phyloP scores from a whole-genome alignment of 2,113 vertebrate genomes.

The Beaufortia kweichowensis region DNA sequence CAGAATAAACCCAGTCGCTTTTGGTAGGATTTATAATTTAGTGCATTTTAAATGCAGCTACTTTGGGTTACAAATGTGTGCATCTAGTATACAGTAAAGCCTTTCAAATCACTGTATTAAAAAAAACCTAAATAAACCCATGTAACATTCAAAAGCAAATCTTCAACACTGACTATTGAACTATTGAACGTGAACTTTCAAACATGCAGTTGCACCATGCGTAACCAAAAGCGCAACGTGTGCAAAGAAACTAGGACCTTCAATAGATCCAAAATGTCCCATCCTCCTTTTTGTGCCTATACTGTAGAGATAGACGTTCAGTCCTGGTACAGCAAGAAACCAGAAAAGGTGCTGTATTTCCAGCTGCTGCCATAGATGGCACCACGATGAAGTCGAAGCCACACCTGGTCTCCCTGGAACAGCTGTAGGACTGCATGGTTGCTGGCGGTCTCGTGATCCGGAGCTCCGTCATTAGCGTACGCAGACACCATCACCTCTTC shows the following conservation, averaged over 20 bases:
- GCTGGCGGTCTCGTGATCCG: conserved; percentile 95
- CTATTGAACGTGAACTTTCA: conserved; percentile 34
- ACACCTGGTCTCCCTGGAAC: conserved; percentile 93
- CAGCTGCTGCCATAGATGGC: conserved; percentile 98
- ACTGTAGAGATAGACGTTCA: conserved; percentile 68
- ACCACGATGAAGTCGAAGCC: conserved; percentile 92
- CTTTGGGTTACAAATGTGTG: background rate
- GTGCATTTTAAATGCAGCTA: conserved; percentile 18
- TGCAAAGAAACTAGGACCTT: conserved; percentile 14
- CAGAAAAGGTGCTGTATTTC: conserved; percentile 99
- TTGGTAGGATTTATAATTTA: conserved; percentile 11
- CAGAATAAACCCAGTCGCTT: background rate
- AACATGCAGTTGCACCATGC: conserved; percentile 39
- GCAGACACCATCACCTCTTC: conserved; percentile 95
- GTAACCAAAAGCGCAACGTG: conserved; percentile 59
- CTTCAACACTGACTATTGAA: conserved; percentile 19
- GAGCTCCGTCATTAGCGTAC: conserved; percentile 95
- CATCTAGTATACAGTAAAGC: background rate
- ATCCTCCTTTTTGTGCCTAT: conserved; percentile 1
- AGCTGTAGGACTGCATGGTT: conserved; percentile 94
- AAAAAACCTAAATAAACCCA: background rate
- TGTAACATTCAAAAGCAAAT: conserved; percentile 28
- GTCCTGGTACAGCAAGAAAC: conserved; percentile 96
- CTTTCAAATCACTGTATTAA: background rate
- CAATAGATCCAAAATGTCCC: conserved; percentile 5